Evolutionary conservation across 2,888 invertebrate genomes (phyloP).

Genomic region (Eutolmus rufibarbis): DNA sequence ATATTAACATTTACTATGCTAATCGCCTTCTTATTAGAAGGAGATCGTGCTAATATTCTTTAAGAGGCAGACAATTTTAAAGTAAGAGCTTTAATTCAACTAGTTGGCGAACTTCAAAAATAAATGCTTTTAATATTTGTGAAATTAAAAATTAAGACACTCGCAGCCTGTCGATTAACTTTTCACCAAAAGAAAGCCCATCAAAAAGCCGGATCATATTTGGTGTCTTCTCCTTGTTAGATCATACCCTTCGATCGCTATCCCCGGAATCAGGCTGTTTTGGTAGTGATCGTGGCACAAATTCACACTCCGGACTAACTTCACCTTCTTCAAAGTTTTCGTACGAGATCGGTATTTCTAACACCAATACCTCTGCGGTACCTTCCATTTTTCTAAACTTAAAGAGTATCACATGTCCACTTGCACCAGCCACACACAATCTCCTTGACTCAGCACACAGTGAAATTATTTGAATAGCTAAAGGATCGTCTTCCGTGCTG

Average conservation of each 20-base stretch:
- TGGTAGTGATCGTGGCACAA: slow-evolving; percentile 66
- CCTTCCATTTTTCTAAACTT: slow-evolving; percentile 93
- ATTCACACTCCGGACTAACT: slow-evolving; percentile 83
- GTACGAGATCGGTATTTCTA: slow-evolving; percentile 86
- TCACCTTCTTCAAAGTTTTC: slow-evolving; percentile 83
- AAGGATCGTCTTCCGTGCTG: slow-evolving; percentile 80
- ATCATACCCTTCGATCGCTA: slow-evolving; percentile 64
- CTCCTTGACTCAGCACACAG: slow-evolving; percentile 92
- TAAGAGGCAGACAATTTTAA: too few relatives aligned
- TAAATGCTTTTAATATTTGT: neutral
- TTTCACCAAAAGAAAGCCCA: neutral
- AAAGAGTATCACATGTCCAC: slow-evolving; percentile 93
- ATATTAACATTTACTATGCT: too few relatives aligned
- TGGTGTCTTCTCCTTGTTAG: neutral
- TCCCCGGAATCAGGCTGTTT: slow-evolving; percentile 58
- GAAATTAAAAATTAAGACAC: neutral
- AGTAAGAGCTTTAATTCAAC: too few relatives aligned
- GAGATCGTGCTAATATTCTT: too few relatives aligned
- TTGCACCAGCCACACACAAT: slow-evolving; percentile 88
- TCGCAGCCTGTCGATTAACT: neutral
- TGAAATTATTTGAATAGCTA: slow-evolving; percentile 87
- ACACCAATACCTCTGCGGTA: slow-evolving; percentile 79
- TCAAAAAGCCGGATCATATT: neutral
- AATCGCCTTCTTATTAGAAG: too few relatives aligned
- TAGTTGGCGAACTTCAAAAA: too few relatives aligned